Evolutionary conservation across 2,888 invertebrate genomes (phyloP), one percentile per base, ranked within the genome.

Genomic region (Tiliacea citrago): DNA sequence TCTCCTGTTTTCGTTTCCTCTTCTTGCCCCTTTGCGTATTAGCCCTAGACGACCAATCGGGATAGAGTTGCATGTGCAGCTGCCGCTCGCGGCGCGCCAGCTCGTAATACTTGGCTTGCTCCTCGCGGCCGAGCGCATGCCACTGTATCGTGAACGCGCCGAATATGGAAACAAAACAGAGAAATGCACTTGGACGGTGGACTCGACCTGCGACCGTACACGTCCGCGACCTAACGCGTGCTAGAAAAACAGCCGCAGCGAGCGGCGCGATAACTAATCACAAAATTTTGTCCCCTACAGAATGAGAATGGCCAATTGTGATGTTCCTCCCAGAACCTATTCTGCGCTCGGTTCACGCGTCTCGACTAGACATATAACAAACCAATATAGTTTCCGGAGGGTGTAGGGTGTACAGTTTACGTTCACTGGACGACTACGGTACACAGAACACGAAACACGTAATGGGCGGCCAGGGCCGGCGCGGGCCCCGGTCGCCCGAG

Each of bases 21-120:
- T 99, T 99, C 98, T 99, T 99, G 97, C 99, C 99, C 97, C 99
- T 98, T 97, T 99, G 99, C 97, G 99, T 99, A 98, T 99, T 99
- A 97, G 99, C 98, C 97, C 99, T 99, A 97, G 98, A 98, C 97
- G 98, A 98, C 99, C 99, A 99, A 97, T 99, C 99, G 95, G 99
- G 99, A 97, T 99, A 99, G 97, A 99, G 98, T 98, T 99, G 99
- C 98, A 99, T 98, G 97, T 99, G 99, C 96, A 99, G 98, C 97
- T 99, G 99, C 97, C 99, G 98, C 97, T 99, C 99, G 97, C 99
- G 98, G 96, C 99, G 98, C 94, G 99, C 99, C 98, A 99, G 98
- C 97, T 99, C 99, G 97, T 99, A 99, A 98, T 99, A 99, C 97
- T 99, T 99, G 97, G 99, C 98, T 97, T 99, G 99, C 97, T 99